phyloP scores from a whole-genome alignment of 2,113 vertebrate species.

The Ctenomys sociabilis region DNA sequence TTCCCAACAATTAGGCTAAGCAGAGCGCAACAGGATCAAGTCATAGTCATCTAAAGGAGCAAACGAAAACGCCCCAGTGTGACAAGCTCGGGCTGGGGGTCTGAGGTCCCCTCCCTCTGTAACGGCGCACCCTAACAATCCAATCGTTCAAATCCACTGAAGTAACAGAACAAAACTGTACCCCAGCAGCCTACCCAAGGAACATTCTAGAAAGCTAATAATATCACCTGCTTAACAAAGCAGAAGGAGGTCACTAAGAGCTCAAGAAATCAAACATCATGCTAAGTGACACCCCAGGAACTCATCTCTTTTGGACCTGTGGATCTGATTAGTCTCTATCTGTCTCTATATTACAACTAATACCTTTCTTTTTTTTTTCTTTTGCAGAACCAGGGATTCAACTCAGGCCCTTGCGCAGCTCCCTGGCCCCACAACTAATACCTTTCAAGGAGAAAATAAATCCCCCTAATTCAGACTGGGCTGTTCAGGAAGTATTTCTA shows the following conservation, averaged over 20 bases:
- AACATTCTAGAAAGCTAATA: not conserved
- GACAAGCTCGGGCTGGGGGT: not conserved
- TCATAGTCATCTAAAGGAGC: not conserved
- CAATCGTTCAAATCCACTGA: constrained; percentile 7
- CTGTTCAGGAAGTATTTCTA: not conserved
- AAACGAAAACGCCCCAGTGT: not conserved
- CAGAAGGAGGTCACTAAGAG: not conserved
- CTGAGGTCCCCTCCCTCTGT: not conserved
- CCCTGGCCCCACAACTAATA: too few relatives aligned
- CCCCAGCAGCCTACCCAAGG: not conserved
- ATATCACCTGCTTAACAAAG: not conserved
- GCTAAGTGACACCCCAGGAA: not conserved
- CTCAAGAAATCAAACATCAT: not conserved
- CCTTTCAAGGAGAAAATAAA: not conserved
- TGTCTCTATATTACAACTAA: not conserved
- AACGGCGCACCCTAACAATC: not conserved
- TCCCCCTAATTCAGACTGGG: not conserved
- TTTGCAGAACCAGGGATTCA: too few relatives aligned
- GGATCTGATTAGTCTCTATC: not conserved
- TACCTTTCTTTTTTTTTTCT: too few relatives aligned
- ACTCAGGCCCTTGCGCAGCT: too few relatives aligned
- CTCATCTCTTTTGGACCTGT: not conserved
- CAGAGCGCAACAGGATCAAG: not conserved
- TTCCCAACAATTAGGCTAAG: not conserved
- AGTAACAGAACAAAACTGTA: not conserved